Evolutionary conservation across 2,113 vertebrate genomes (phyloP), one percentile per base, ranked within the genome.

Genomic region (Rhombomys opimus): DNA sequence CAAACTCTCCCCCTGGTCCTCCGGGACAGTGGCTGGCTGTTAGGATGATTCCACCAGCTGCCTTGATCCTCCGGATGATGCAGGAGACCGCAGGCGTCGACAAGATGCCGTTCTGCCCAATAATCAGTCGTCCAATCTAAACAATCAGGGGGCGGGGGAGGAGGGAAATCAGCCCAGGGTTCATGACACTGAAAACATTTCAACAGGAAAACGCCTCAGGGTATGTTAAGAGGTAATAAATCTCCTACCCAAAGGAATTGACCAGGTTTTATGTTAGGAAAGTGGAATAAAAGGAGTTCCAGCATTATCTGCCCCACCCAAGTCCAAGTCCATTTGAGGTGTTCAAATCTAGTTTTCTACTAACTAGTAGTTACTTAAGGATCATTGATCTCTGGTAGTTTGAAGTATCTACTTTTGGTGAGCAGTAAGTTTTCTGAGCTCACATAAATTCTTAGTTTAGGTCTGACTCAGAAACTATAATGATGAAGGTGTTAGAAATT

Each of bases 21-120:
- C 99, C 99, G 15, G 99, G 99, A 98, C 99, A 99, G 98, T 99
- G 99, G 97, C 99, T 99, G 38, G 99, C 99, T 95, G 99, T 99
- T 46, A 99, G 98, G 97, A 99, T 99, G 98, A 99, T 99, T 82
- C 99, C 99, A 70, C 99, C 99, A 46, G 99, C 99, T 78, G 99
- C 99, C 98, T 99, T 99, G 98, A 99, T 99, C 98, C 99, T 99
- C 95, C 99, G 99, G 98, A 99, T 99, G 98, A 99, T 99, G 98
- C 99, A 99, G 27, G 99, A 99, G 95, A 99, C 99, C 46, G 99
- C 99, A 84, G 99, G 99, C 15, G 99, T 99, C 13, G 99, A 99
- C 97, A 99, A 99, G 96, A 99, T 99, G 96, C 99, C 99, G 18
- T 99, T 99, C 98, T 99, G 99, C 50, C 99, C 99, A 96, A 99